Conservation (phyloP, 2,797 vertebrate genomes). For the Coregonus sp. region DNA sequence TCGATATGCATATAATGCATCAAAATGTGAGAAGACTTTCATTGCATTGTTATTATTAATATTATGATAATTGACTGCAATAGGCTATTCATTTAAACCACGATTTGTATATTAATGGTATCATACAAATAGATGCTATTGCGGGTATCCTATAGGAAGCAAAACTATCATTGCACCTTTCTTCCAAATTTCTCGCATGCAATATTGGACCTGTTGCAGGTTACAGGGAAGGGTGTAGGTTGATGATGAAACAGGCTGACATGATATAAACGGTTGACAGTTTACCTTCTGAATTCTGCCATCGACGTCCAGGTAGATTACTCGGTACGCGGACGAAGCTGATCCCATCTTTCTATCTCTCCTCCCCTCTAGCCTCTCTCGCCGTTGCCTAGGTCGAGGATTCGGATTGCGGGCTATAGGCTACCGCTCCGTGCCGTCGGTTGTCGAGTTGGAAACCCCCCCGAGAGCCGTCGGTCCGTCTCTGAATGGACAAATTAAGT, state of each 20-base stretch:
- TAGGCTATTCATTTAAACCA: background rate
- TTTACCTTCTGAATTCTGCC: conserved; percentile 75
- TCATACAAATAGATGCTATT: background rate
- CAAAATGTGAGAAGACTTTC: background rate
- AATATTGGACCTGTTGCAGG: background rate
- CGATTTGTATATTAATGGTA: background rate
- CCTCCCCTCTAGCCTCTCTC: background rate
- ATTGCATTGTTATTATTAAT: background rate
- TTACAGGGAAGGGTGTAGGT: background rate
- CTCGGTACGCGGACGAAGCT: conserved; percentile 72
- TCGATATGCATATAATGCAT: background rate
- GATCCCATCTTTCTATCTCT: conserved; percentile 64
- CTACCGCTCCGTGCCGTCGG: conserved; percentile 5
- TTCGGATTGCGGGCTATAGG: background rate
- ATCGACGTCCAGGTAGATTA: conserved; percentile 77
- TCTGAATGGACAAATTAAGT: conserved; percentile 11
- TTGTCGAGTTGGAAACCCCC: background rate
- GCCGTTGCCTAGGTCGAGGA: background rate
- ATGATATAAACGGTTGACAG: background rate
- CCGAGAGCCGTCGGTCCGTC: background rate
- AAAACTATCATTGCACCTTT: background rate
- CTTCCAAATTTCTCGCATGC: background rate
- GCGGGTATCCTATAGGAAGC: background rate
- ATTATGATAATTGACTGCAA: background rate
- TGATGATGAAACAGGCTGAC: background rate